These are phyloP conservation scores for Drosophila biarmipes DNA, from an alignment of 1,140 invertebrate genomes.

Conservation along the genomic window DNA sequence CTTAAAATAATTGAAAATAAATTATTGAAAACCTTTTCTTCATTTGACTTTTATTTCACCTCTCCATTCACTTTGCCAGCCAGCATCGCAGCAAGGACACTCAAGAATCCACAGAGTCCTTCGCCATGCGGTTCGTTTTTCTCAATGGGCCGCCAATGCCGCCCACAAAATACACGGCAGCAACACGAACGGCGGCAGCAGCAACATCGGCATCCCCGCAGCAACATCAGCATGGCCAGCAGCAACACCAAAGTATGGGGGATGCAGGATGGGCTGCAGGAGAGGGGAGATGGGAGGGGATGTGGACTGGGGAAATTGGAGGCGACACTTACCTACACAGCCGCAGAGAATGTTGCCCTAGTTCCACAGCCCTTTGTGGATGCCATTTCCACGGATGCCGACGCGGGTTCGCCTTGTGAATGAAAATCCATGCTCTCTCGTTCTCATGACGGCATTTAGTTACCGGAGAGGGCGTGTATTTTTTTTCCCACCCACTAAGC, in stretches of 20 bases:
- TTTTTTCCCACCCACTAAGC: constrained; percentile 16
- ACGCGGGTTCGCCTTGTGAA: constrained; percentile 65
- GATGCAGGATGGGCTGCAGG: background rate
- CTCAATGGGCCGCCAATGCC: constrained; percentile 70
- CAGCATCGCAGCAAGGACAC: constrained; percentile 47
- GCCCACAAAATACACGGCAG: constrained; percentile 22
- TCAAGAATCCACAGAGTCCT: constrained; percentile 66
- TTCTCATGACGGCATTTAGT: constrained; percentile 61
- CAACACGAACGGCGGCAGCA: background rate
- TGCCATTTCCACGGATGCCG: constrained; percentile 37
- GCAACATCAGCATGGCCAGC: background rate
- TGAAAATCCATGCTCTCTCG: constrained; percentile 58
- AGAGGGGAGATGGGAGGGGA: background rate
- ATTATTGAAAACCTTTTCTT: constrained; percentile 5
- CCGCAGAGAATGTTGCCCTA: constrained; percentile 61
- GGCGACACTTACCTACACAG: constrained; percentile 35
- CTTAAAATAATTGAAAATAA: no score
- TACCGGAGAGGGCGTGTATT: constrained; percentile 32
- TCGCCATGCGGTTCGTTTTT: constrained; percentile 64
- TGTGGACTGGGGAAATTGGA: background rate
- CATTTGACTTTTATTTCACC: constrained; percentile 76
- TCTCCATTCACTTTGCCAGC: constrained; percentile 51
- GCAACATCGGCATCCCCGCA: constrained; percentile 6
- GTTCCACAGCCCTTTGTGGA: constrained; percentile 76
- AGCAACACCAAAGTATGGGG: constrained; percentile 3